Conservation (phyloP, 2,888 invertebrate species). For the Caenorhabditis imperialis region DNA sequence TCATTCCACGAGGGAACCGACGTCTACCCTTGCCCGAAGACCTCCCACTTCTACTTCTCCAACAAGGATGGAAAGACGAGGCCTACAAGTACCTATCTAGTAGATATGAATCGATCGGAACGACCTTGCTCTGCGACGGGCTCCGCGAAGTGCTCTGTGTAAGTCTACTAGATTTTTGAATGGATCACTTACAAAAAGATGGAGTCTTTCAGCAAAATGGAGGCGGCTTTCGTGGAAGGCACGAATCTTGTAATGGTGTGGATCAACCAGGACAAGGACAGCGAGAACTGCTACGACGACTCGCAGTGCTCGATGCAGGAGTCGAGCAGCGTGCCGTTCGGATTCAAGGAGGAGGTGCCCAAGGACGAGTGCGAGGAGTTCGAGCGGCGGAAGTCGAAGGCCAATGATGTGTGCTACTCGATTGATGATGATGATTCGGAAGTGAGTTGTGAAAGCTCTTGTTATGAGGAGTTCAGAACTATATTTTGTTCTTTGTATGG, state of each 20-base stretch:
- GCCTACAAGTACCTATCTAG: slow-evolving; percentile 52
- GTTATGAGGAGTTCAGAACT: too few species aligned
- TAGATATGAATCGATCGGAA: slow-evolving; percentile 68
- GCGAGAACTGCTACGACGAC: slow-evolving; percentile 72
- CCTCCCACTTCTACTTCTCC: slow-evolving; percentile 72
- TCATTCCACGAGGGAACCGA: slow-evolving; percentile 69
- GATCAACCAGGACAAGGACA: slow-evolving; percentile 65
- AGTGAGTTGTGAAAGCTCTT: not conserved
- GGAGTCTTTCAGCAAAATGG: slow-evolving; percentile 67
- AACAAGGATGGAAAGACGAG: slow-evolving; percentile 62
- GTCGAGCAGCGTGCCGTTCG: slow-evolving; percentile 60
- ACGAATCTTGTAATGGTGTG: slow-evolving; percentile 77
- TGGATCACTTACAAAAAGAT: slow-evolving; percentile 2
- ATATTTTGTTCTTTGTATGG: too few species aligned
- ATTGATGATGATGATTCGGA: slow-evolving; percentile 53
- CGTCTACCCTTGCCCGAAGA: slow-evolving; percentile 71
- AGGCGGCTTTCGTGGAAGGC: slow-evolving; percentile 72
- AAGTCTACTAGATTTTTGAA: slow-evolving; percentile 35
- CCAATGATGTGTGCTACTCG: slow-evolving; percentile 54
- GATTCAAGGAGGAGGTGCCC: slow-evolving; percentile 53
- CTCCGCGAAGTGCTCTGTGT: slow-evolving; percentile 74
- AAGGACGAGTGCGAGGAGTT: slow-evolving; percentile 30
- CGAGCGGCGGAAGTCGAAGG: slow-evolving; percentile 43
- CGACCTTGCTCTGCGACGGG: slow-evolving; percentile 72
- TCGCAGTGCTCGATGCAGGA: slow-evolving; percentile 66